Conservation (phyloP, 2,113 vertebrate genomes). For the Hippoglossus stenolepis region DNA sequence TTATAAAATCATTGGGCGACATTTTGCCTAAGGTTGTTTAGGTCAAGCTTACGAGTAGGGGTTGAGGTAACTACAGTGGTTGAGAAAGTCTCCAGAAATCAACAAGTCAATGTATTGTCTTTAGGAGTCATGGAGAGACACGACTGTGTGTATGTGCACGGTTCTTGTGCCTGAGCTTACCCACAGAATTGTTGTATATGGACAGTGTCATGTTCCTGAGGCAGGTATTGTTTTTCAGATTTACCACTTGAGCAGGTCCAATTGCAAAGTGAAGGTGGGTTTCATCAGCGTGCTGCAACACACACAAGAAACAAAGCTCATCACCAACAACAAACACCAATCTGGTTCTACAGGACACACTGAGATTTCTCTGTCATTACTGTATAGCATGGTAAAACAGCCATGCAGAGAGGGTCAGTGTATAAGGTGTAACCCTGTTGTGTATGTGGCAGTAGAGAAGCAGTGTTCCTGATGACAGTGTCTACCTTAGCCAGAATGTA, state of each 20-base stretch:
- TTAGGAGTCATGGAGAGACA: too few relatives aligned
- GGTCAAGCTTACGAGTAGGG: too few relatives aligned
- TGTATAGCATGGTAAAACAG: too few relatives aligned
- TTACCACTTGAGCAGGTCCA: slow-evolving; percentile 88
- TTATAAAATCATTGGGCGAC: too few relatives aligned
- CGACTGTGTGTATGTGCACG: not conserved
- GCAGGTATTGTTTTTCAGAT: slow-evolving; percentile 86
- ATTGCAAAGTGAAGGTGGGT: slow-evolving; percentile 88
- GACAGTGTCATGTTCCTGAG: slow-evolving; percentile 87
- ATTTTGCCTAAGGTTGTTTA: too few relatives aligned
- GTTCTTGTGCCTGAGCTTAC: slow-evolving; percentile 76
- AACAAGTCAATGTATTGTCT: too few relatives aligned
- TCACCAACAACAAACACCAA: not conserved
- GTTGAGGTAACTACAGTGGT: too few relatives aligned
- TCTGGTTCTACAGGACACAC: not conserved
- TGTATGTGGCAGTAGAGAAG: too few relatives aligned
- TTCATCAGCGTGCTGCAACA: slow-evolving; percentile 71
- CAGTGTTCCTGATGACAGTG: not conserved
- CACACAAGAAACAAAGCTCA: not conserved
- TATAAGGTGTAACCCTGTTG: too few relatives aligned
- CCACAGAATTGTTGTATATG: slow-evolving; percentile 75
- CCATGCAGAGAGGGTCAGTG: too few relatives aligned
- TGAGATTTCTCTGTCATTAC: not conserved
- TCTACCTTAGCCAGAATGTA: slow-evolving; percentile 73
- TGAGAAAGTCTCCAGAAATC: too few relatives aligned